Percentiles rank a stretch among this genome's conserved stretches.
These are phyloP conservation scores for Polyploca ridens DNA, from an alignment of 2,888 invertebrate species.

Conservation along the genomic window DNA sequence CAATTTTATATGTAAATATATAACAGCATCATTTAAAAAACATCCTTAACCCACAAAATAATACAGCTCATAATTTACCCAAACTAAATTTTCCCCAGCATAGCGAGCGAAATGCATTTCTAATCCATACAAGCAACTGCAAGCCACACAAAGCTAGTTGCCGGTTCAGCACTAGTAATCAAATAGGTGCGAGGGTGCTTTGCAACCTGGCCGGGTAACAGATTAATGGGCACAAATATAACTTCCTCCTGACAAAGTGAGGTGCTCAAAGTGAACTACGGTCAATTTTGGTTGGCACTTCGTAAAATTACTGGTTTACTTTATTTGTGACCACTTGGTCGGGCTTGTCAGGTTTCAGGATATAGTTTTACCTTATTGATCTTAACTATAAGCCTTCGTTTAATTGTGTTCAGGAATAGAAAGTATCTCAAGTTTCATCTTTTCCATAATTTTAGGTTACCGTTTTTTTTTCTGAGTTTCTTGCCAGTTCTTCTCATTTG, in stretches of 20 bases:
- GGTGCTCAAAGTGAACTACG: conserved; percentile 7
- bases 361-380: background rate
- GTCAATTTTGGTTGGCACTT: conserved; percentile 9
- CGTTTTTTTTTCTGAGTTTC: too few relatives aligned
- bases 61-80: background rate
- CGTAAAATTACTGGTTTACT: conserved; percentile 9
- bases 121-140: background rate
- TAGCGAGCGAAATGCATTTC: background rate
- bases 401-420: too few relatives aligned
- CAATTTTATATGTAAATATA: too few relatives aligned
- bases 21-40: background rate
- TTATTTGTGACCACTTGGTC: background rate
- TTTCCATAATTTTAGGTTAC: too few relatives aligned
- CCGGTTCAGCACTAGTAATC: background rate
- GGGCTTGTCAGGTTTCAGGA: background rate
- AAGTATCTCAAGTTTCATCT: too few relatives aligned
- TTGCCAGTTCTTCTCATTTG: too few relatives aligned
- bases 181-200: conserved; percentile 5
- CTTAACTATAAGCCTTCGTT: too few relatives aligned
- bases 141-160: background rate
- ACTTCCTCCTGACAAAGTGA: conserved; percentile 4
- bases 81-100: background rate
- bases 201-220: conserved; percentile 5
- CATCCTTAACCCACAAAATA: background rate
- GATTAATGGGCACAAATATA: conserved; percentile 6